phyloP scores from a whole-genome alignment of 2,888 invertebrate species.

The Carpatolechia fugitivella region DNA sequence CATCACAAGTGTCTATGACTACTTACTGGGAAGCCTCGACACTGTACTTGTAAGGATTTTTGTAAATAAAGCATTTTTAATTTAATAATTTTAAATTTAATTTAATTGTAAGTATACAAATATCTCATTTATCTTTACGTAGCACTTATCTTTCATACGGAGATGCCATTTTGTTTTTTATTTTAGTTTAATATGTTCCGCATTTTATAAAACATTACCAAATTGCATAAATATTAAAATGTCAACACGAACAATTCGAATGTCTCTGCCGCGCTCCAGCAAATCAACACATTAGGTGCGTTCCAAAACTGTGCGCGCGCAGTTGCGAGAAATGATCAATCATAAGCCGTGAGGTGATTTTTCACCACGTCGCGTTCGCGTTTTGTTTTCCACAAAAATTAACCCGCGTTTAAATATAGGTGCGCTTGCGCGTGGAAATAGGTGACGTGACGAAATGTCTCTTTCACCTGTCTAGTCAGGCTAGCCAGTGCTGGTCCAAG shows the following conservation, averaged over 20 bases:
- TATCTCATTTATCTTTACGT: too few species aligned
- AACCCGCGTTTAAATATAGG: constrained; percentile 58
- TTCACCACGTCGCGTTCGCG: constrained; percentile 60
- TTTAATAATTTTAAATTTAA: too few species aligned
- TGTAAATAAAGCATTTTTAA: too few species aligned
- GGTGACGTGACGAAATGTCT: constrained; percentile 54
- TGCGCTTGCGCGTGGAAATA: constrained; percentile 54
- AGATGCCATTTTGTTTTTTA: too few species aligned
- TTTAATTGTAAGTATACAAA: too few species aligned
- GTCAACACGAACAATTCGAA: constrained; percentile 4
- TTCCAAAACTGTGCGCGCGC: constrained; percentile 49
- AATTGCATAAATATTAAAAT: background rate
- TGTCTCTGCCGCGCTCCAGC: constrained; percentile 39
- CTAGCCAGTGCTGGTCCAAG: background rate
- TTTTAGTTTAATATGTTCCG: too few species aligned
- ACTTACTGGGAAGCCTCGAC: too few species aligned
- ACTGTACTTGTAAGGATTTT: too few species aligned
- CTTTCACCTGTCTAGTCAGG: constrained; percentile 57
- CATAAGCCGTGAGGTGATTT: constrained; percentile 72
- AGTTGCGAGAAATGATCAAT: constrained; percentile 75
- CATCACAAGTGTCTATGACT: too few species aligned
- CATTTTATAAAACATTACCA: too few species aligned
- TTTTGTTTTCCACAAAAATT: constrained; percentile 72
- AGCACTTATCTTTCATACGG: too few species aligned
- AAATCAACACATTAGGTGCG: constrained; percentile 62